Base-by-base conservation (phyloP, 2,113 vertebrate genomes). In the Redunca redunca region DNA sequence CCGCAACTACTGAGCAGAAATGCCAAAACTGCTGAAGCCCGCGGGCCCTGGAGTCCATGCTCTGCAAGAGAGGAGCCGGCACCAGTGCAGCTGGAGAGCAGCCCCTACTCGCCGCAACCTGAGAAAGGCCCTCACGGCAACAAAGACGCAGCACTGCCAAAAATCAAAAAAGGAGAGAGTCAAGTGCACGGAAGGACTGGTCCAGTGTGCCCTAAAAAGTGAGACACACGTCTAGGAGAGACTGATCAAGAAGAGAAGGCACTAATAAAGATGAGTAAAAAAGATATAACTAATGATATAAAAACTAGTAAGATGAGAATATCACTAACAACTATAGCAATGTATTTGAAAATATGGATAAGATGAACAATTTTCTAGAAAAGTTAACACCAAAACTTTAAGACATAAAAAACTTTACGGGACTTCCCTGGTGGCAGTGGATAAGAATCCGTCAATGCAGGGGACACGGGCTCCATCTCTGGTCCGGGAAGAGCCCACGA, bases 91-190 rank as follows among this genome's bases (percentile, higher is more conserved):
- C n/a, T 12, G 67, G 67, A 40, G 10, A 2, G 67, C 21, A 43
- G 40, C 40, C 40, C 71, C 71, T 43, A 0, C 40, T 43, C 6
- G 0, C 71, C 1, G 2, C 36, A 15, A 7, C 23, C 40, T 1
- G 23, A 43, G 40, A 7, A 2, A 43, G 40, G 71, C 71, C 40
- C 40, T 7, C 40, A 26, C 12, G 4, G 40, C 71, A 26, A 43
- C 40, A 26, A 43, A 43, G 40, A 43, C 1, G 0, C 71, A 7
- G 71, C 71, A 77, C 71, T 43, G 71, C 23, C 71, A 26, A 43
- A 43, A 43, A 3, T 2, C 26, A 26, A 26, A 43, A 13, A 77
- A 26, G 13, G 7, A 4, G 3, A n/a, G 21, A 40, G n/a, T 9
- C 4, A 74, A 74, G 21, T 3, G 40, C 62, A 85, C 30, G n/a